Conservation (phyloP, 2,797 vertebrate species). For the Pseudotriccus pelzelni region DNA sequence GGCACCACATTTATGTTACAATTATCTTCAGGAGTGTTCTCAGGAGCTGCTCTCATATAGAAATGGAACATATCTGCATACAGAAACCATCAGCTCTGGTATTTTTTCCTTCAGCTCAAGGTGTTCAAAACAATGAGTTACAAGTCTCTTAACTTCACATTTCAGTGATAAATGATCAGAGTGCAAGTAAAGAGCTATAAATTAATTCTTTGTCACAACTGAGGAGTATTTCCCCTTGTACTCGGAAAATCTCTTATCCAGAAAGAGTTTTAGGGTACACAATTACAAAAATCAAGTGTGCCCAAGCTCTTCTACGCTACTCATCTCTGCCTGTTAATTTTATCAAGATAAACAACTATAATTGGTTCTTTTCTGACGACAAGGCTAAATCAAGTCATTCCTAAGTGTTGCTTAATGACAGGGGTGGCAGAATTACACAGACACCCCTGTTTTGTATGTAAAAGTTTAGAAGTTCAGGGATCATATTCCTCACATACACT, state of each 20-base stretch:
- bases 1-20: background rate
- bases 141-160: background rate
- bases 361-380: background rate
- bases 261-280: background rate
- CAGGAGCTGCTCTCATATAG: background rate
- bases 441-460: background rate
- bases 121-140: background rate
- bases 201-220: background rate
- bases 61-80: background rate
- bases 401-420: background rate
- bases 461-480: background rate
- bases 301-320: background rate
- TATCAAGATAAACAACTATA: background rate
- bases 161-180: background rate
- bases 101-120: background rate
- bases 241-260: background rate
- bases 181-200: background rate
- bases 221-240: background rate
- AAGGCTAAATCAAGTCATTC: background rate
- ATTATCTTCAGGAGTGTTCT: background rate
- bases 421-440: background rate
- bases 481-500: background rate
- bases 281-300: background rate
- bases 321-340: background rate
- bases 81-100: background rate